Evolutionary conservation across 2,113 vertebrate species (phyloP).

Genomic region (Neogobius melanostomus): DNA sequence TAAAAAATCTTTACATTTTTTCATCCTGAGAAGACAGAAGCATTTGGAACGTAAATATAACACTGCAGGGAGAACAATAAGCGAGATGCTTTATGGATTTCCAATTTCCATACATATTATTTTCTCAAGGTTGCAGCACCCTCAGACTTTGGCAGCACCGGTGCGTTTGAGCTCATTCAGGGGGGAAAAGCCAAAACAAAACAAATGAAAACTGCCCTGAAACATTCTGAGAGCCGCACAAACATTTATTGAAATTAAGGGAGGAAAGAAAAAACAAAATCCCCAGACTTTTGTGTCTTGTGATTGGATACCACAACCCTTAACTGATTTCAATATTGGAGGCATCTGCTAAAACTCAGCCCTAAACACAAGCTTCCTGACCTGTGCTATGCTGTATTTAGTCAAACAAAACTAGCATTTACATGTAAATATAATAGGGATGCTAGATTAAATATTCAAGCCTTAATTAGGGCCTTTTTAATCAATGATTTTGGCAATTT

Average conservation of each 20-base stretch:
- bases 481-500: conserved; percentile 62
- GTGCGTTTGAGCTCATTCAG: conserved; percentile 65
- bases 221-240: conserved; percentile 66
- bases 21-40: conserved; percentile 81
- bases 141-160: conserved; percentile 70
- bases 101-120: conserved; percentile 82
- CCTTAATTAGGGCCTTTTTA: conserved; percentile 40
- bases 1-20: conserved; percentile 71
- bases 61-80: conserved; percentile 78
- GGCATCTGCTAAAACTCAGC: conserved; percentile 27
- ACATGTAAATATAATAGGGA: conserved; percentile 19
- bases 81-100: conserved; percentile 76
- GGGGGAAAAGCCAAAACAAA: conserved; percentile 17
- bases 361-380: conserved; percentile 38
- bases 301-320: conserved; percentile 58
- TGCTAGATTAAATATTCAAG: conserved; percentile 35
- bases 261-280: conserved; percentile 60
- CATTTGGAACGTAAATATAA: conserved; percentile 77
- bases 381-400: conserved; percentile 31
- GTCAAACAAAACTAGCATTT: too few species aligned
- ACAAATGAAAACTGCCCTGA: conserved; percentile 53
- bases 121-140: conserved; percentile 76
- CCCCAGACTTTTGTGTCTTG: conserved; percentile 72
- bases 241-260: conserved; percentile 56
- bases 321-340: conserved; percentile 56